These are phyloP conservation scores for Neomonachus schauinslandi DNA, from an alignment of 2,113 vertebrate species.

Conservation along the genomic window DNA sequence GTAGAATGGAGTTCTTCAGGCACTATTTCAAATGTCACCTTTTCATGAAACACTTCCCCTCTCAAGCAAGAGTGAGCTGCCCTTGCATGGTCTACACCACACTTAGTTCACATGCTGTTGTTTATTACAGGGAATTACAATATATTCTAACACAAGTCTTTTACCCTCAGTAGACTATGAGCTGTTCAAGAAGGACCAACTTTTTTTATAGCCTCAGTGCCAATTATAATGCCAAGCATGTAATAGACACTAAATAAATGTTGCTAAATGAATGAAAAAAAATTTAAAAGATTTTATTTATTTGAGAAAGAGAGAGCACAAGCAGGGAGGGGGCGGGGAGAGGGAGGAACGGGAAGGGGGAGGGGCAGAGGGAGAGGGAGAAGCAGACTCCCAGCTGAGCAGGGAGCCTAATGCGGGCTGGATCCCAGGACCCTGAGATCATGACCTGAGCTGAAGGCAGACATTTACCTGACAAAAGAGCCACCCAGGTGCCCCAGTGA, in stretches of 20 bases:
- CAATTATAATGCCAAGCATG: background rate
- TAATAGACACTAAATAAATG: background rate
- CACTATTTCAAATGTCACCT: background rate
- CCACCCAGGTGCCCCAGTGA: background rate
- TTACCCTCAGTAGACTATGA: background rate
- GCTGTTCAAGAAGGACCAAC: background rate
- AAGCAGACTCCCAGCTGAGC: background rate
- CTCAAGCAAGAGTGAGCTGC: background rate
- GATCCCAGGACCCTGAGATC: background rate
- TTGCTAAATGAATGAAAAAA: background rate
- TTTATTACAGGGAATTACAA: background rate
- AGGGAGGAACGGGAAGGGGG: background rate
- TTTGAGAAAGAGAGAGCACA: background rate
- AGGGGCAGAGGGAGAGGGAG: background rate
- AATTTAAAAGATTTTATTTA: background rate
- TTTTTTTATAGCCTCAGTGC: background rate
- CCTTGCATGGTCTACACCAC: background rate
- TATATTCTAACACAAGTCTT: background rate
- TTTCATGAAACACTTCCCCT: background rate
- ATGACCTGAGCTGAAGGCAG: background rate
- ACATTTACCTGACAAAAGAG: background rate
- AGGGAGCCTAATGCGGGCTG: background rate
- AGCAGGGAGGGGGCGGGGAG: accelerated
- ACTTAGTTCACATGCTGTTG: background rate
- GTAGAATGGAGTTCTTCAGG: background rate